Conservation (phyloP, 2,797 vertebrate species). For the Lophius americanus region DNA sequence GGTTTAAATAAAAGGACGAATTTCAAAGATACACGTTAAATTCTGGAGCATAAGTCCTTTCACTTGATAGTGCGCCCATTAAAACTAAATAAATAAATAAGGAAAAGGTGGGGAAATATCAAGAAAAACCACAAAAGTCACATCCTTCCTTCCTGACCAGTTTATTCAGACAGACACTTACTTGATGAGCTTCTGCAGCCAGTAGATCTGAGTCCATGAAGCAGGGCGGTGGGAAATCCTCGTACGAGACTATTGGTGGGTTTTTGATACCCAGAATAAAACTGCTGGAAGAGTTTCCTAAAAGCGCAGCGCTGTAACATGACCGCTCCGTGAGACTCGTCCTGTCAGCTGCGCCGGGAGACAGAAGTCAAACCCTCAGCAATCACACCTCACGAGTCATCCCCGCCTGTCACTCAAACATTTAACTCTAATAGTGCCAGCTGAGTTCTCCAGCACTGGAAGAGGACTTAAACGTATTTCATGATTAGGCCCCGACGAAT, state of each 20-base stretch:
- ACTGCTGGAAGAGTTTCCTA: constrained; percentile 20
- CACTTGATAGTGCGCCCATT: too few species aligned
- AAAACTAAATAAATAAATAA: too few species aligned
- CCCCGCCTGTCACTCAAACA: constrained; percentile 30
- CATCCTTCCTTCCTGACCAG: too few species aligned
- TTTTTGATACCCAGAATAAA: constrained; percentile 9
- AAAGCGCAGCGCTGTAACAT: constrained; percentile 51
- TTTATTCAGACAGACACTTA: constrained; percentile 32
- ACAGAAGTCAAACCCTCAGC: constrained; percentile 41
- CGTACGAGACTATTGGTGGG: neutral
- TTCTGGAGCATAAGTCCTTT: neutral
- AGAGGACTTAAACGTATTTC: neutral
- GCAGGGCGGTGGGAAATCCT: neutral
- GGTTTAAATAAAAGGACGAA: neutral
- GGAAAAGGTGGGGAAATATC: too few species aligned
- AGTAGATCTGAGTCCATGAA: constrained; percentile 12
- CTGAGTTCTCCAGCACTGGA: neutral
- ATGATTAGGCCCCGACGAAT: too few species aligned
- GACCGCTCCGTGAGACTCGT: constrained; percentile 30
- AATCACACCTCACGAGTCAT: constrained; percentile 60
- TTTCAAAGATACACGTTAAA: neutral
- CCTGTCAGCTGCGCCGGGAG: neutral
- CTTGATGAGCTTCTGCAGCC: constrained; percentile 49
- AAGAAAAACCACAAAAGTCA: too few species aligned
- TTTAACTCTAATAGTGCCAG: constrained; percentile 57